phyloP scores from a whole-genome alignment of 2,888 invertebrate species.

The Drosophila tripunctata region DNA sequence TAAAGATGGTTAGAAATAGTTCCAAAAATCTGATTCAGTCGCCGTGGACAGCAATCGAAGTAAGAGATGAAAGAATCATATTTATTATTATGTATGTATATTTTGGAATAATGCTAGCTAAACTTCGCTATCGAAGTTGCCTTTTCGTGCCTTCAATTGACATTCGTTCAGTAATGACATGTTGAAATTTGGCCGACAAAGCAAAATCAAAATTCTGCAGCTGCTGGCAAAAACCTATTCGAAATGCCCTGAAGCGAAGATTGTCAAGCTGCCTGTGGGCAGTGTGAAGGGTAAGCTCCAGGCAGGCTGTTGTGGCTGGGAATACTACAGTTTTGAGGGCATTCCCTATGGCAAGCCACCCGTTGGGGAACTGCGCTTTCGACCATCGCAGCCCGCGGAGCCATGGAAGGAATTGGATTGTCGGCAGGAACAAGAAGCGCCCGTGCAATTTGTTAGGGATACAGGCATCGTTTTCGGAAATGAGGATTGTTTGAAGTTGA shows the following conservation, averaged over 20 bases:
- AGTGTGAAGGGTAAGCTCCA: conserved; percentile 69
- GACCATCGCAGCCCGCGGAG: conserved; percentile 78
- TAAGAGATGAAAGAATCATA: too few relatives aligned
- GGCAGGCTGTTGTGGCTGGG: conserved; percentile 57
- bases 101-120: too few relatives aligned
- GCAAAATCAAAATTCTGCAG: conserved; percentile 16
- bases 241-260: conserved; percentile 16
- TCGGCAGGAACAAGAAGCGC: conserved; percentile 43
- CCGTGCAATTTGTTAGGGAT: conserved; percentile 59
- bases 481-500: conserved; percentile 79
- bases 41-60: too few relatives aligned
- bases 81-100: too few relatives aligned
- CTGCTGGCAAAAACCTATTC: conserved; percentile 3
- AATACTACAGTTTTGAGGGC: conserved; percentile 75
- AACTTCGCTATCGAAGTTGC: conserved; percentile 4
- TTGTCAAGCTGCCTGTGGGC: conserved; percentile 62
- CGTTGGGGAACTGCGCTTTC: conserved; percentile 67
- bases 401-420: conserved; percentile 81
- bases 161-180: conserved; percentile 30
- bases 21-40: too few relatives aligned
- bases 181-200: conserved; percentile 33
- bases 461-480: conserved; percentile 55
- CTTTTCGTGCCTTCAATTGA: conserved; percentile 15
- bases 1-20: too few relatives aligned
- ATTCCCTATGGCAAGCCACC: conserved; percentile 79